Conservation (phyloP, 1,140 invertebrate genomes). For the Microvelia longipes region DNA sequence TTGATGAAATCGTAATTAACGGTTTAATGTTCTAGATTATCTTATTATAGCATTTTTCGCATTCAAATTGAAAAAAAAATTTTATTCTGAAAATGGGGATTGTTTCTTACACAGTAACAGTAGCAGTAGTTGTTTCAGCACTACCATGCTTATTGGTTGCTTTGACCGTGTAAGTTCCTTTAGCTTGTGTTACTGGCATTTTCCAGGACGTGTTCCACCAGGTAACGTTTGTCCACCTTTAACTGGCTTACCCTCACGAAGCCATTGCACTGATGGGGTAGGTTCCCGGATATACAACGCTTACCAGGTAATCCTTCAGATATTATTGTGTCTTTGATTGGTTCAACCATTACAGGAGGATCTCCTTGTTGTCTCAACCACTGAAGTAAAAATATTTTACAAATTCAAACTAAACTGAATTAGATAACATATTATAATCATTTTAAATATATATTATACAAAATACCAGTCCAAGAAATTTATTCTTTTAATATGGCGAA, state of each 20-base stretch:
- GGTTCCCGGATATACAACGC: constrained; percentile 64
- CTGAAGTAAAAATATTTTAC: constrained; percentile 22
- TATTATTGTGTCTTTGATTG: constrained; percentile 53
- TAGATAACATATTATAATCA: not conserved
- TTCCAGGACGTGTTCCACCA: constrained; percentile 41
- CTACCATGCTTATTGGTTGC: constrained; percentile 62
- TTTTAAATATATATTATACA: not conserved
- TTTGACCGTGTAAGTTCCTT: constrained; percentile 61
- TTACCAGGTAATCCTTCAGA: constrained; percentile 47
- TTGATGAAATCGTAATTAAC: too few relatives aligned
- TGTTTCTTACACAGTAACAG: constrained; percentile 66
- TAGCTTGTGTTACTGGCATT: constrained; percentile 45
- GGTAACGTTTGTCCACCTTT: constrained; percentile 37
- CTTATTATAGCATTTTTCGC: too few relatives aligned
- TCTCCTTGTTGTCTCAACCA: constrained; percentile 55
- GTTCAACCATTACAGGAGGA: constrained; percentile 64
- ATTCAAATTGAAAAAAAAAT: too few relatives aligned
- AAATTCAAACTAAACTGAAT: not conserved
- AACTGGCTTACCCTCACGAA: constrained; percentile 53
- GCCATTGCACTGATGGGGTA: constrained; percentile 60
- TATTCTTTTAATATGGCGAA: too few relatives aligned
- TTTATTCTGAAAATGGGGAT: too few relatives aligned
- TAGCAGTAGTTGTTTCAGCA: constrained; percentile 52
- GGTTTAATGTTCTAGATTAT: too few relatives aligned
- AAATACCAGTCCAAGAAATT: too few relatives aligned